Evolutionary conservation across 1,140 invertebrate species (phyloP).

Genomic region (Diachasmimorpha longicaudata): DNA sequence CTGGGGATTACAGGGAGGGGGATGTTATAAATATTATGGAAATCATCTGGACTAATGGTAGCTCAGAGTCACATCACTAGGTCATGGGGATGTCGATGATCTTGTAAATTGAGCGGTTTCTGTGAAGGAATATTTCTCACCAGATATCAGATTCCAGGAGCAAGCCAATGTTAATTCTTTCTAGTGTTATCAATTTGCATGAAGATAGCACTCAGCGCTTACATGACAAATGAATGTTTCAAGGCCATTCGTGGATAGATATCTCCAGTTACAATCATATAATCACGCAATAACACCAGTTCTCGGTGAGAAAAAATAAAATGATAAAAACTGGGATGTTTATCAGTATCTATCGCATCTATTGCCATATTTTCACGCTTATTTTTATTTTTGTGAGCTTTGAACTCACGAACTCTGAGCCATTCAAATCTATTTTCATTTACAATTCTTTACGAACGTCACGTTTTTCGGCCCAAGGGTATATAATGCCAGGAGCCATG

Average conservation of each 20-base stretch:
- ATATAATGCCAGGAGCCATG: background rate
- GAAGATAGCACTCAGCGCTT: background rate
- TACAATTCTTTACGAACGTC: background rate
- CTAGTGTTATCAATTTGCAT: background rate
- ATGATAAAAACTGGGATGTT: background rate
- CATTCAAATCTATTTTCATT: constrained; percentile 1
- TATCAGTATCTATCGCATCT: background rate
- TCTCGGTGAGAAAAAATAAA: background rate
- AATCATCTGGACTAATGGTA: too few relatives aligned
- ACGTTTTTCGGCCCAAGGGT: too few relatives aligned
- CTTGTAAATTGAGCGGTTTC: too few relatives aligned
- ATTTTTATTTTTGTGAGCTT: too few relatives aligned
- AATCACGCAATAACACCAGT: background rate
- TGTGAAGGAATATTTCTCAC: too few relatives aligned
- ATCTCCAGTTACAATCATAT: background rate
- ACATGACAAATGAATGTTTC: background rate
- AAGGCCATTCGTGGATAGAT: background rate
- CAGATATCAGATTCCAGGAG: too few relatives aligned
- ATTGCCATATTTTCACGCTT: too few relatives aligned
- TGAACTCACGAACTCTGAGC: too few relatives aligned
- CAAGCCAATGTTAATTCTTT: background rate
- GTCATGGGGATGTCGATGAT: too few relatives aligned
- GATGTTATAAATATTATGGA: too few relatives aligned
- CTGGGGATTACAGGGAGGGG: too few relatives aligned
- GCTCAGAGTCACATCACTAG: too few relatives aligned